Conservation (phyloP, 2,888 invertebrate species). For the Allophyes oxyacanthae region DNA sequence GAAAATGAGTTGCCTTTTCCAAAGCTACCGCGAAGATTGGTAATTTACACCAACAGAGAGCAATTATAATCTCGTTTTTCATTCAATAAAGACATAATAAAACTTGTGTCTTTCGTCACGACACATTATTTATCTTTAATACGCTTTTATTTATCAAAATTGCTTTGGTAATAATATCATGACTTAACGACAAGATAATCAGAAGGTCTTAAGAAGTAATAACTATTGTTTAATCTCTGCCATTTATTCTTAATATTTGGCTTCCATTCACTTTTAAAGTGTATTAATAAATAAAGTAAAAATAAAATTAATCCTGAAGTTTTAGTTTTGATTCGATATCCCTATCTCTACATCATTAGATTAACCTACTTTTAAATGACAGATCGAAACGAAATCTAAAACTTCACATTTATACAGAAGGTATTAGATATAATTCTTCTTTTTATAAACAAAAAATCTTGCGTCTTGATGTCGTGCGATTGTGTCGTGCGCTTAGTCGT, state of each 20-base stretch:
- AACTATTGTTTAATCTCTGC: conserved; percentile 21
- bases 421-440: background rate
- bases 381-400: conserved; percentile 5
- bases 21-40: conserved; percentile 2
- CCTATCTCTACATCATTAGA: conserved; percentile 43
- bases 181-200: conserved; percentile 39
- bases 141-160: conserved; percentile 22
- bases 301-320: conserved; percentile 8
- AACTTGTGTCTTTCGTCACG: conserved; percentile 41
- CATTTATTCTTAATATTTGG: conserved; percentile 46
- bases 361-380: conserved; percentile 20
- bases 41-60: conserved; percentile 11
- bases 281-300: conserved; percentile 39
- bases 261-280: conserved; percentile 50
- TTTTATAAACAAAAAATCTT: too few species aligned
- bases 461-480: too few species aligned
- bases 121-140: conserved; percentile 12
- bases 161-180: conserved; percentile 44
- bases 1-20: conserved; percentile 10
- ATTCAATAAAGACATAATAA: conserved; percentile 32
- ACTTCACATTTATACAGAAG: background rate
- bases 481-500: conserved; percentile 27
- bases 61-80: conserved; percentile 23
- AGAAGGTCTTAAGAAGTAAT: conserved; percentile 18
- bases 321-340: conserved; percentile 27